Base-by-base conservation (phyloP, 2,888 invertebrate genomes). In the Acrobasis repandana region DNA sequence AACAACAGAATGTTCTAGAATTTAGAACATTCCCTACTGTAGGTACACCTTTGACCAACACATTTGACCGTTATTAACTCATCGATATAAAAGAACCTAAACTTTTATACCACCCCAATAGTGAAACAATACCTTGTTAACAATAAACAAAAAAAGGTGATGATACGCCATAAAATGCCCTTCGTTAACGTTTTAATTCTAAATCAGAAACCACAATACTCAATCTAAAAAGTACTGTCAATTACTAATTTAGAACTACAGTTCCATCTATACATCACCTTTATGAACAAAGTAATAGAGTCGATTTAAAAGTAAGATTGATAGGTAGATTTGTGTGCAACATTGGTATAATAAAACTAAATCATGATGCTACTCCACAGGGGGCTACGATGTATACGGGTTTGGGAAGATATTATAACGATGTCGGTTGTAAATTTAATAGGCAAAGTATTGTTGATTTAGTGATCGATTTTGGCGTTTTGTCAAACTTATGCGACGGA, bases 321-420 rank as follows among this genome's bases (percentile, higher is more conserved):
- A 6, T 11, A 11, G 11, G 43, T n/a, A 43, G 43, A 43, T 43
- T 43, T 43, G 43, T 6, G 43, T 43, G 43, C 14, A n/a, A 11
- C 14, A 14, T 14, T 43, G 14, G 43, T 43, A n/a, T 57, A 57
- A 58, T 49, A 49, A 49, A 64, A 66, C 46, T 65, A 68, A 65
- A 73, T 68, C 68, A 69, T 71, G 65, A 61, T 58, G 64, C 54
- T 15, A 18, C 71, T 9, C 72, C 60, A 60, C 72, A 52, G 72
- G 72, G 28, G 58, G 60, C 62, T 62, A 15, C 65, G 60, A 65
- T 63, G 38, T 61, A 65, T 67, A 61, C 63, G 65, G 67, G 64
- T 68, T 65, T 66, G 47, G 66, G 50, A 56, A 57, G 49, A 48
- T 58, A 48, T 36, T 50, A 58, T 49, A 50, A 34, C 15, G 16